Base-by-base conservation (phyloP, 2,888 invertebrate genomes). In the Ormyrus thymus region DNA sequence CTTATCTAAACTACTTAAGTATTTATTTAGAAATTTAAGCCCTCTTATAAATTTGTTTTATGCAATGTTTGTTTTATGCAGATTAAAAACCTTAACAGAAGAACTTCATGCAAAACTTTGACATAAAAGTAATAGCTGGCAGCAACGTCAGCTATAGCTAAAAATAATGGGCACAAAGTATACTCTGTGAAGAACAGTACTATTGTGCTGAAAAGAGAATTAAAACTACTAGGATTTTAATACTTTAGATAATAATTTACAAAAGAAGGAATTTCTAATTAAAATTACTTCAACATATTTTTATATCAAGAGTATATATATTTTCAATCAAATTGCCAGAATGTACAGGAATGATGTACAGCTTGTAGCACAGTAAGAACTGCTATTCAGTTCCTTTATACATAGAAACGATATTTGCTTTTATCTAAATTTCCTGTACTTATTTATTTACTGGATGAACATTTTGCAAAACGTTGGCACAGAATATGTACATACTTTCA, bases 51-150 rank as follows among this genome's bases (percentile, higher is more conserved):
- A 48, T 76, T 70, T 11, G n/a, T 76, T 59, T 58, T 48, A 53
- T 11, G 53, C 64, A 50, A 59, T 73, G 53, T 56, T 85, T 85
- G n/a, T n/a, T n/a, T n/a, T n/a, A n/a, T n/a, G 45, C 79, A 88
- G 89, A 86, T 83, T 89, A 81, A 87, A 85, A 82, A 72, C 81
- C 15, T 80, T 81, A 8, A 89, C 89, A 59, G 89, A 89, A 85
- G 84, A 87, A 79, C 86, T 90, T 66, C 90, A 90, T 66, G 79
- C 83, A 50, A 82, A 82, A 66, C 86, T 87, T 86, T 90, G 89
- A 90, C 89, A 83, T 79, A 82, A 81, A 82, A 82, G 82, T 80
- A 83, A 82, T 83, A 79, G 82, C 83, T 78, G 78, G 61, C 62
- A 56, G 6, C 11, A 45, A 7, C 55, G 53, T 64, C 71, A 81